phyloP scores from a whole-genome alignment of 2,888 invertebrate species.

The Pycnomerus fuliginosus region DNA sequence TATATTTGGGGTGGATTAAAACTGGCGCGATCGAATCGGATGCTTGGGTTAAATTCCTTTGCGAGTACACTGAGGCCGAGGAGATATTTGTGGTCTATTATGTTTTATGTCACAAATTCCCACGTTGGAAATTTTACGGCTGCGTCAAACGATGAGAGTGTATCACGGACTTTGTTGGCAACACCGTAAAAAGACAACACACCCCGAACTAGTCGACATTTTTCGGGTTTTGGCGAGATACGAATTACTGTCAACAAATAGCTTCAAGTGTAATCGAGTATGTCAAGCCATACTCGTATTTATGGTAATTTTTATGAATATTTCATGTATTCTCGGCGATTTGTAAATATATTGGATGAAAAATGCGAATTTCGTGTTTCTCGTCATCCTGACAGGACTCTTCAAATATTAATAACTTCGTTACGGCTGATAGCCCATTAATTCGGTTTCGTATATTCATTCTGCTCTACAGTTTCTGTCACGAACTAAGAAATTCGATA shows the following conservation, averaged over 20 bases:
- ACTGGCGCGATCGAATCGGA: too few relatives aligned
- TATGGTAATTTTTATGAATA: slow-evolving; percentile 26
- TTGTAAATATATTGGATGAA: slow-evolving; percentile 26
- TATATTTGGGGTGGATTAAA: too few relatives aligned
- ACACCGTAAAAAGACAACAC: slow-evolving; percentile 10
- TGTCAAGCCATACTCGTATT: slow-evolving; percentile 26
- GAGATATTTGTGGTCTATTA: too few relatives aligned
- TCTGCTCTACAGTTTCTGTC: too few relatives aligned
- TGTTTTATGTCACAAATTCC: neutral
- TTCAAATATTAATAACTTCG: slow-evolving; percentile 25
- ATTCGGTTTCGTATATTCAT: slow-evolving; percentile 12
- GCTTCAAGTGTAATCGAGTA: slow-evolving; percentile 24
- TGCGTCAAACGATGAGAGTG: slow-evolving; percentile 14
- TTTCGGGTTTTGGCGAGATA: slow-evolving; percentile 2
- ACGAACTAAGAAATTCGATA: too few relatives aligned
- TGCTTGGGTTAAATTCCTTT: too few relatives aligned
- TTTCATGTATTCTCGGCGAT: slow-evolving; percentile 22
- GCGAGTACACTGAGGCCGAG: too few relatives aligned
- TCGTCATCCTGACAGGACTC: slow-evolving; percentile 18
- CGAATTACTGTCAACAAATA: slow-evolving; percentile 24
- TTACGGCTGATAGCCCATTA: slow-evolving; percentile 15
- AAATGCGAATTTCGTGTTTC: slow-evolving; percentile 23
- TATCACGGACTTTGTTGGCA: slow-evolving; percentile 15
- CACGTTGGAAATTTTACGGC: slow-evolving; percentile 10
- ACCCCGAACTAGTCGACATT: neutral